Evolutionary conservation across 2,113 vertebrate species (phyloP), one percentile per base, ranked within the genome.

Genomic region (Prietella phreatophila): DNA sequence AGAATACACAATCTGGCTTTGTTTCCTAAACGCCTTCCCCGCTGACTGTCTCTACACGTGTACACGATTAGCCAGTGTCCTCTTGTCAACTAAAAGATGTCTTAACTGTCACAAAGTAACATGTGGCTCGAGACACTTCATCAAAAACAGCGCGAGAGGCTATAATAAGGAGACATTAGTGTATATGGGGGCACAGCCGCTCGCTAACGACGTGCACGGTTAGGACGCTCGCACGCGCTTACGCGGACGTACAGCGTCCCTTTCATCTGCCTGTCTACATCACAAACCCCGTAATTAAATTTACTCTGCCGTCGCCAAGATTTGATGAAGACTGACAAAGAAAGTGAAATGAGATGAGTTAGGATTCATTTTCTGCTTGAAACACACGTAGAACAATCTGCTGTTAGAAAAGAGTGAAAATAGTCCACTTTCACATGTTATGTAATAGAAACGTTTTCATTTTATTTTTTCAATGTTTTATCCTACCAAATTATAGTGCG

Each of bases 131-230:
- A 81, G 85, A 87, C 17, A 85, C 89, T 83, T 90, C 85, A 92
- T 92, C 90, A 89, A 91, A 86, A 17, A 67, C 42, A 27, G 58
- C 33, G 30, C 92, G 58, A 73, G 83, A 94, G 94, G 92, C 93
- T 94, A 94, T 95, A 95, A 96, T 95, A 95, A 95, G 95, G 93
- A 93, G 92, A 94, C 93, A 95, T 95, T 95, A 95, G 93, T 92
- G 92, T 93, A 30, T 84, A 84, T 92, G 90, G 94, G 93, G 94
- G 95, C 94, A 95, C 94, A 84, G 86, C 60, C 50, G 50, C 71
- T 89, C 76, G 88, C 85, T 87, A 87, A 90, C 83, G 73, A 90
- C 56, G 78, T 67, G 58, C 36, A 11, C 39, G n/a, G 60, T 85
- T 71, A 33, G 50, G 8, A n/a, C 56, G 27, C 85, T 58, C 84